Evolutionary conservation across 2,888 invertebrate species (phyloP), one percentile per base, ranked within the genome.

Genomic region (Rhorus exstirpatorius): DNA sequence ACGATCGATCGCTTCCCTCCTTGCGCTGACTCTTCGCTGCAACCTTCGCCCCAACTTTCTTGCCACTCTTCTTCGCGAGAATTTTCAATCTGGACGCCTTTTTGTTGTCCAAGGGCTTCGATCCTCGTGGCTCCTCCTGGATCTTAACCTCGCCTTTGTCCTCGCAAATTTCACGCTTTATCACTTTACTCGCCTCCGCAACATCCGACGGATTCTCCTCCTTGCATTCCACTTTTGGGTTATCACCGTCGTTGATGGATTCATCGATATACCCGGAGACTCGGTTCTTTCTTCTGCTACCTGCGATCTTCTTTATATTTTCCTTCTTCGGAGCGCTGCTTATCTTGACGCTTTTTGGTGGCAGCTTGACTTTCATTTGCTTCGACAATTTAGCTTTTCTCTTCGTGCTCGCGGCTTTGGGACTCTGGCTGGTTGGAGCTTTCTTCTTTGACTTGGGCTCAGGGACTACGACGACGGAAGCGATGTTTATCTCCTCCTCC

Each of bases 351-450:
- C 85, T 88, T 70, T 92, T 92, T 51, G 83, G 87, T n/a, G 90
- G 83, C 46, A 89, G 67, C 71, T 91, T 92, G 21, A 89, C 89
- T 77, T 91, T 91, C 83, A 90, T 88, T 58, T 88, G 89, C 72
- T 91, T 91, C 1, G 91, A 90, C 77, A 93, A 85, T 82, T 91
- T 92, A 65, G 90, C 85, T 49, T 91, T 92, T 3, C 90, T 91
- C 35, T 91, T 90, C 35, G 88, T 86, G 41, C 86, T 76, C 49
- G 86, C 82, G 4, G 85, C 84, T 80, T 91, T 24, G 76, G 88
- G 31, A 14, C 71, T 90, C 91, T 49, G 87, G 77, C n/a, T 63
- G 3, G 72, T 70, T 17, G 81, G n/a, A 58, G 44, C 82, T 71
- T 91, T 92, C 71, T 89, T 92, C 79, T 89, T 92, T 17, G 86